Conservation (phyloP, 1,140 invertebrate species). For the Philopotamus ludificatus region DNA sequence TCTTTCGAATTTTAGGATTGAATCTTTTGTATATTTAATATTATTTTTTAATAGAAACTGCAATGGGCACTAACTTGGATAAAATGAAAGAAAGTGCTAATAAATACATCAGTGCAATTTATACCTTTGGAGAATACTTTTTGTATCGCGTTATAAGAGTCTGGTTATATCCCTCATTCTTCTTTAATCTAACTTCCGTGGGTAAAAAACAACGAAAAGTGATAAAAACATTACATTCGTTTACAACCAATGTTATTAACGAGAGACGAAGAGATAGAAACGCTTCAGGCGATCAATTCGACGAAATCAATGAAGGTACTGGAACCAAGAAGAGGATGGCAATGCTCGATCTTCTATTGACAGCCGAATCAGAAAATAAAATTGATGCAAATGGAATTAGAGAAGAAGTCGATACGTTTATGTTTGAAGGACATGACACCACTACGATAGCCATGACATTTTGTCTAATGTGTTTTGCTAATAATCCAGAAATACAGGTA, state of each 20-base stretch:
- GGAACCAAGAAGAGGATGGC: slow-evolving; percentile 56
- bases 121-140: slow-evolving; percentile 45
- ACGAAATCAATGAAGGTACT: slow-evolving; percentile 22
- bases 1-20: no score
- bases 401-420: slow-evolving; percentile 76
- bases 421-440: slow-evolving; percentile 61
- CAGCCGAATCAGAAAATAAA: slow-evolving; percentile 54
- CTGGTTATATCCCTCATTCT: slow-evolving; percentile 43
- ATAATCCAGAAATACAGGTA: slow-evolving; percentile 43
- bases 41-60: slow-evolving; percentile 24
- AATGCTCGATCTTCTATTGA: slow-evolving; percentile 70
- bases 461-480: slow-evolving; percentile 42
- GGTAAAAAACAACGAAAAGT: slow-evolving; percentile 41
- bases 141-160: slow-evolving; percentile 45
- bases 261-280: slow-evolving; percentile 38
- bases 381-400: slow-evolving; percentile 64
- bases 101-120: slow-evolving; percentile 44
- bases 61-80: slow-evolving; percentile 50
- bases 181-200: slow-evolving; percentile 40
- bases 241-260: slow-evolving; percentile 45
- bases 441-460: slow-evolving; percentile 41
- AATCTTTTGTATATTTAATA: background rate
- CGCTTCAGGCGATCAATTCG: background rate
- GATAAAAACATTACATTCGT: slow-evolving; percentile 43
- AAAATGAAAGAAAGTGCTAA: no score